Evolutionary conservation across 2,888 invertebrate species (phyloP).

Genomic region (Penaeus monodon): DNA sequence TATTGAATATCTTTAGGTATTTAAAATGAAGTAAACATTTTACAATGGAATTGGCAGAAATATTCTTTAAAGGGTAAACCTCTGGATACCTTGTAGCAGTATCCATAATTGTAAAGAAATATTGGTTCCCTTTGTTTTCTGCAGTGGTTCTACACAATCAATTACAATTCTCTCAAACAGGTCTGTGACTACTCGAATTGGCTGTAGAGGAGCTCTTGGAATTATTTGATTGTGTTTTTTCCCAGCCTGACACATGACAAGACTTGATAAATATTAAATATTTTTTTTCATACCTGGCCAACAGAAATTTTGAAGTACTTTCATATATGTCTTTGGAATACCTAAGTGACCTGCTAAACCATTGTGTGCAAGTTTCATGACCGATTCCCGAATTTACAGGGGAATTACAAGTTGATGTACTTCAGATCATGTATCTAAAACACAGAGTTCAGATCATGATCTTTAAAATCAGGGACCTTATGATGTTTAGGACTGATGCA

Average conservation of each 20-base stretch:
- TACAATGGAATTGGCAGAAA: no score
- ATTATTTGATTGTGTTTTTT: neutral
- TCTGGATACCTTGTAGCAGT: no score
- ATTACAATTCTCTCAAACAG: no score
- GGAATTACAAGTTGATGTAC: slow-evolving; percentile 1
- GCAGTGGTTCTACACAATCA: no score
- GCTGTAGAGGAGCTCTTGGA: no score
- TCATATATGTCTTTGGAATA: slow-evolving; percentile 2
- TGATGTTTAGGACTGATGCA: neutral
- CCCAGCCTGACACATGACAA: slow-evolving; percentile 16
- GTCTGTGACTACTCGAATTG: no score
- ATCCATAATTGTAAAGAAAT: no score
- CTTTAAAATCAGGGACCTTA: neutral
- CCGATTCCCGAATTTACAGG: neutral
- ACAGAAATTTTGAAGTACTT: neutral
- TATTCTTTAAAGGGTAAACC: neutral
- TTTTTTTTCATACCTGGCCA: slow-evolving; percentile 14
- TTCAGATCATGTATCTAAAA: slow-evolving; percentile 5
- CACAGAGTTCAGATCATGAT: neutral
- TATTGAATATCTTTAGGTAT: no score
- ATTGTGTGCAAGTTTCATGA: slow-evolving; percentile 7
- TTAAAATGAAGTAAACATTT: no score
- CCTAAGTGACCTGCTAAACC: slow-evolving; percentile 15
- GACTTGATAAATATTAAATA: neutral
- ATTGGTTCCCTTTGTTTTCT: no score